A percentile compares a stretch with the other conserved stretches of the same genome.
Conservation (phyloP, 1,140 invertebrate genomes). For the Ladona fulva region DNA sequence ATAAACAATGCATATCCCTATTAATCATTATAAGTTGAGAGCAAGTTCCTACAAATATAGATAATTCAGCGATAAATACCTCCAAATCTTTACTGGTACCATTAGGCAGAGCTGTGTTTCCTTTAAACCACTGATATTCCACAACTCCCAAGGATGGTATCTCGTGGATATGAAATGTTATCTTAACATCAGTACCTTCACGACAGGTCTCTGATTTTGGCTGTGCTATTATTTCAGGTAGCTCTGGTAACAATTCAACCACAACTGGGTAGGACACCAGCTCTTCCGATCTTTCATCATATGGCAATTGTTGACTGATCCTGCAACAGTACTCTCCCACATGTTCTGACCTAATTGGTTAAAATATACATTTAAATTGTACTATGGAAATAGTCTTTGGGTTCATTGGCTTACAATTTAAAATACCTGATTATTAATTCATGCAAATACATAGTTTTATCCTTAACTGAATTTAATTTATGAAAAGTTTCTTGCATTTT, state of each 20-base stretch:
- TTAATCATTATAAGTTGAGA: no score
- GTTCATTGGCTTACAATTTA: no score
- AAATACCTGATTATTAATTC: no score
- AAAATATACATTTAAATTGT: not conserved
- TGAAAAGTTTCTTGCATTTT: no score
- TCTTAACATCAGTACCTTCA: not conserved
- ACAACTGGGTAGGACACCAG: slow-evolving; percentile 10
- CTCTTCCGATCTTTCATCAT: not conserved
- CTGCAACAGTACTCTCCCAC: slow-evolving; percentile 17
- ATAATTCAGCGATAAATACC: not conserved
- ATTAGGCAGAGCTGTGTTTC: not conserved
- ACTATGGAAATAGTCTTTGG: no score
- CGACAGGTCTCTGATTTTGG: not conserved
- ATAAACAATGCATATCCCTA: no score
- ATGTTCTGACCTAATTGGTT: not conserved
- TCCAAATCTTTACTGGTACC: not conserved
- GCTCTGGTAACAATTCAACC: slow-evolving; percentile 13
- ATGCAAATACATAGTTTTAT: no score
- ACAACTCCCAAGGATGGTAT: not conserved
- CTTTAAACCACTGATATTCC: not conserved
- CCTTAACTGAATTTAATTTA: no score
- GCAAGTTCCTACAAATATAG: no score
- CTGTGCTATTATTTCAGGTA: slow-evolving; percentile 15
- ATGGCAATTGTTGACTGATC: slow-evolving; percentile 11
- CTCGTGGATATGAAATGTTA: slow-evolving; percentile 8